Evolutionary conservation across 2,113 vertebrate species (phyloP), one percentile per base, ranked within the genome.

Genomic region (Solenodon paradoxus): DNA sequence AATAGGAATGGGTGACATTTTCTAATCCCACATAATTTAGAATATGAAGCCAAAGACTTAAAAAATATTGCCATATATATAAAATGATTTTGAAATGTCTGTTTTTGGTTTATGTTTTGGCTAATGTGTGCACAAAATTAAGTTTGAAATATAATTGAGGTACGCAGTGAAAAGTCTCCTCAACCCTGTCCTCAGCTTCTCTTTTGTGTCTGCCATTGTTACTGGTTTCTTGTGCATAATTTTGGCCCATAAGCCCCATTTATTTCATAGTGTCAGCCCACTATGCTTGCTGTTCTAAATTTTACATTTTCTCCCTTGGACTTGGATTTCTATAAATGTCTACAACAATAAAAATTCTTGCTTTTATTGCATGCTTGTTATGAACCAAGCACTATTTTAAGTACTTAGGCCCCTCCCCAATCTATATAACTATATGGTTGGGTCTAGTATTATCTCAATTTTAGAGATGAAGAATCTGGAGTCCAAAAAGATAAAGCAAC

Each of bases 101-200:
- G 28, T 74, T 96, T 90, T 83, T 59, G 35, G n/a, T 75, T 80
- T 77, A 72, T 78, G n/a, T 83, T 90, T 95, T 95, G 42, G 89
- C 94, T 92, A 89, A 91, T 89, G 11, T 26, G 40, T 85, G 7
- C 8, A 38, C n/a, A 26, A 0, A 90, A 64, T 63, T 64, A 40
- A 84, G 71, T 55, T 79, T 77, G 28, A 88, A 95, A 93, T 66
- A 35, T 57, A 35, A 42, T 90, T 75, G 16, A 57, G 35, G 40
- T 38, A 26, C 45, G 35, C 16, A 61, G 59, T 81, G 26, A 64
- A 64, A 72, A 87, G 5, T 72, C 11, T 94, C 32, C 26, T 82
- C 28, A 32, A 7, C 51, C n/a, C 22, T 40, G 7, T 63, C 82
- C 40, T 9, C 40, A 83, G n/a, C 20, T 84, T 38, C 17, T 79